These are phyloP conservation scores for Drosophila jambulina DNA, from an alignment of 1,140 invertebrate genomes.

Conservation along the genomic window DNA sequence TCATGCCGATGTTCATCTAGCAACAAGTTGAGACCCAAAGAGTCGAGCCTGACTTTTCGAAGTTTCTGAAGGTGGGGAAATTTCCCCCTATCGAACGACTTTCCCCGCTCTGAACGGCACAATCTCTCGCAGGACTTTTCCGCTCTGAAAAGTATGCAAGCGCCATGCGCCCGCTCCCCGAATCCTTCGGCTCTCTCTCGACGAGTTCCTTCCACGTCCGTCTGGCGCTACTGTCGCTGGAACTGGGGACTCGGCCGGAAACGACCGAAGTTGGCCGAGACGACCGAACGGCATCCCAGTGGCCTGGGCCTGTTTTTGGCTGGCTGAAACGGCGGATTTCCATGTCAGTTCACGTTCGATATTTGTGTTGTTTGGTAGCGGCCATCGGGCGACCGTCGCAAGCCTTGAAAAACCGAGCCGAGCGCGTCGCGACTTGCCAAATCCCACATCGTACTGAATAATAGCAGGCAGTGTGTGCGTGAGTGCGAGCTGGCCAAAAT, in stretches of 20 bases:
- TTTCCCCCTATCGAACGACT: slow-evolving; percentile 8
- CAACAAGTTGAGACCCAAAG: slow-evolving; percentile 30
- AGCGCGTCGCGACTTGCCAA: slow-evolving; percentile 64
- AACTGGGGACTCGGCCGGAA: slow-evolving; percentile 10
- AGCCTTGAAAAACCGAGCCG: slow-evolving; percentile 35
- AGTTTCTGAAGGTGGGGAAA: background rate
- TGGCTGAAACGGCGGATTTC: slow-evolving; percentile 58
- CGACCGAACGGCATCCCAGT: slow-evolving; percentile 41
- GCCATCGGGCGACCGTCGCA: slow-evolving; percentile 59
- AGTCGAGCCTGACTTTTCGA: slow-evolving; percentile 15
- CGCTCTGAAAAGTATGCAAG: background rate
- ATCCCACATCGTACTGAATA: slow-evolving; percentile 26
- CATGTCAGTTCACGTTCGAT: slow-evolving; percentile 83
- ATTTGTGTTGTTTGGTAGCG: slow-evolving; percentile 83
- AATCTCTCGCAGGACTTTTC: background rate
- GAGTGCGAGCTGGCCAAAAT: slow-evolving; percentile 25
- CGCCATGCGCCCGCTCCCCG: slow-evolving; percentile 53
- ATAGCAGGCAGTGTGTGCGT: slow-evolving; percentile 20
- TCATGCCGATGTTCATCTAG: background rate
- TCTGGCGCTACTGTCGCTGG: slow-evolving; percentile 49
- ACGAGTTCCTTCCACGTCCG: slow-evolving; percentile 38
- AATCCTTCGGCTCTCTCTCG: background rate
- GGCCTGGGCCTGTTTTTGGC: slow-evolving; percentile 63
- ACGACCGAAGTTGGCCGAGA: slow-evolving; percentile 17
- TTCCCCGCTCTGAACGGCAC: background rate